Conservation (phyloP, 2,888 invertebrate species). For the Microctonus aethiopoides region DNA sequence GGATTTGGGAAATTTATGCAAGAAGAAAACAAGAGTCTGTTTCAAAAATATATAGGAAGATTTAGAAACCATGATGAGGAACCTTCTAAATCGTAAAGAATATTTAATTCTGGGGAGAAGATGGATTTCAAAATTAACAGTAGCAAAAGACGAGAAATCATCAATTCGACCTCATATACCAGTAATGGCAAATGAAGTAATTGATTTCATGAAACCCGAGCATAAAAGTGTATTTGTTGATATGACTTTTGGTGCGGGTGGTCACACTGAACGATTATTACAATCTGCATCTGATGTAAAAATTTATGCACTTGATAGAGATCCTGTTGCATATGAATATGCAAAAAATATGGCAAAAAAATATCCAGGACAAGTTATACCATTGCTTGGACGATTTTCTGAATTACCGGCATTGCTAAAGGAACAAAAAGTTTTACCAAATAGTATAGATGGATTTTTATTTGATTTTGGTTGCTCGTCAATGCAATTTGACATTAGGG, state of each 20-base stretch:
- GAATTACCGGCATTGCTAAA: slow-evolving; percentile 80
- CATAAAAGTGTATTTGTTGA: slow-evolving; percentile 80
- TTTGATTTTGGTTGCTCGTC: slow-evolving; percentile 96
- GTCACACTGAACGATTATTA: slow-evolving; percentile 83
- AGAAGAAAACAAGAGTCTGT: slow-evolving; percentile 73
- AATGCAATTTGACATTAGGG: slow-evolving; percentile 88
- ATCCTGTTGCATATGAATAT: slow-evolving; percentile 80
- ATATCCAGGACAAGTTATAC: slow-evolving; percentile 79
- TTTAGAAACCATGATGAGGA: slow-evolving; percentile 22
- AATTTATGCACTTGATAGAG: slow-evolving; percentile 88
- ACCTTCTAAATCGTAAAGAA: slow-evolving; percentile 41
- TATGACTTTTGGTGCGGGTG: slow-evolving; percentile 97
- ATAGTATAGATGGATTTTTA: slow-evolving; percentile 85
- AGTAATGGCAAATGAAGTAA: slow-evolving; percentile 79
- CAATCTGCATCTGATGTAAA: slow-evolving; percentile 74
- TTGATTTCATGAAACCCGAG: slow-evolving; percentile 75
- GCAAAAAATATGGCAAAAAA: slow-evolving; percentile 75
- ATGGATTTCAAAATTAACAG: not conserved
- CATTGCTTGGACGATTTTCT: slow-evolving; percentile 89
- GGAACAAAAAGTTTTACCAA: slow-evolving; percentile 71
- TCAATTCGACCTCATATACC: slow-evolving; percentile 73
- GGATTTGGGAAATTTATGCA: slow-evolving; percentile 76
- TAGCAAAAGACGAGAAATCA: not conserved
- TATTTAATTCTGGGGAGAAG: slow-evolving; percentile 48
- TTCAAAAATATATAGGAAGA: slow-evolving; percentile 49